A percentile compares a stretch with the other conserved stretches of the same genome.
Evolutionary conservation across 1,140 invertebrate genomes (phyloP).

Genomic region (Panulirus ornatus): DNA sequence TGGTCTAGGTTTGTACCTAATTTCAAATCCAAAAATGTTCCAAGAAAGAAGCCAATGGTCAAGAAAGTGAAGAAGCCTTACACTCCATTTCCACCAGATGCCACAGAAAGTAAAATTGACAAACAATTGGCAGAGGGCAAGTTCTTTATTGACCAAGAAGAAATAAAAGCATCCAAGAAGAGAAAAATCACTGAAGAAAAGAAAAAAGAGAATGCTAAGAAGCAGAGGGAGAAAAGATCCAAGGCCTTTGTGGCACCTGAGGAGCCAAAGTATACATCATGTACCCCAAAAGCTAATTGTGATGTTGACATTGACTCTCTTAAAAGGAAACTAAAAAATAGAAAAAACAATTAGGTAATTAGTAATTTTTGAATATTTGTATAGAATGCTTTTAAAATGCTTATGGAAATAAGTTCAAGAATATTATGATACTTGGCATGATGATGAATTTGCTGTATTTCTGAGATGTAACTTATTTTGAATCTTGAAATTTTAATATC

Average conservation of each 20-base stretch:
- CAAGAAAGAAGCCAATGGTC: slow-evolving; percentile 91
- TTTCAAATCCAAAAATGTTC: slow-evolving; percentile 94
- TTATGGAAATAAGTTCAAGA: no score
- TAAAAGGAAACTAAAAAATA: slow-evolving; percentile 84
- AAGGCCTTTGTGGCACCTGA: slow-evolving; percentile 91
- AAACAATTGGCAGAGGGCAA: slow-evolving; percentile 96
- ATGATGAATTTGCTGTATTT: no score
- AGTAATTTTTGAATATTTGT: no score
- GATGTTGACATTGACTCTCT: slow-evolving; percentile 83
- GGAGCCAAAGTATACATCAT: slow-evolving; percentile 80
- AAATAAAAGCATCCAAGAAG: slow-evolving; percentile 85
- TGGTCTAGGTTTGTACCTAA: slow-evolving; percentile 99
- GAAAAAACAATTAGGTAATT: slow-evolving; percentile 81
- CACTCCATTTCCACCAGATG: slow-evolving; percentile 97
- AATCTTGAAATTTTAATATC: no score
- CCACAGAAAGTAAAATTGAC: slow-evolving; percentile 95
- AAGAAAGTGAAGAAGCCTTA: slow-evolving; percentile 93
- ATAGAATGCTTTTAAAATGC: no score
- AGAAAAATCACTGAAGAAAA: slow-evolving; percentile 87
- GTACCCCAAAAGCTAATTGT: slow-evolving; percentile 76
- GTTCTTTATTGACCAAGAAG: slow-evolving; percentile 94
- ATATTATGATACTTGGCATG: no score
- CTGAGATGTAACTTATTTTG: no score
- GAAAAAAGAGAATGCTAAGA: slow-evolving; percentile 82
- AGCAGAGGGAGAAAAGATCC: slow-evolving; percentile 87